Base-by-base conservation (phyloP, 2,113 vertebrate genomes). In the Phrynocephalus versicolor region DNA sequence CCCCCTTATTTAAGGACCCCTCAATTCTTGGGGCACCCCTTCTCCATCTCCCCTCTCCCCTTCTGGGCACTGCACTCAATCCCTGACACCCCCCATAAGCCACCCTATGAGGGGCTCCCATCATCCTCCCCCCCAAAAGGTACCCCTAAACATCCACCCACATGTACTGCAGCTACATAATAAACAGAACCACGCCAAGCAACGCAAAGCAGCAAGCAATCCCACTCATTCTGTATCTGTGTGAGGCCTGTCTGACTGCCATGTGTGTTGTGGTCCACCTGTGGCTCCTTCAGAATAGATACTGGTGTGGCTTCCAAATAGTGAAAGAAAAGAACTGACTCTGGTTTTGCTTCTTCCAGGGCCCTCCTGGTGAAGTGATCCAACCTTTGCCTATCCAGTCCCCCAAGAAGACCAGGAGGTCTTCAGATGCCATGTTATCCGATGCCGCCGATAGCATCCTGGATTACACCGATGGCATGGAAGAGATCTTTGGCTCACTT, bases 281-380 rank as follows among this genome's bases (percentile, higher is more conserved):
- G 71, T 70, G 71, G 19, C 71, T 72, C 37, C 37, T 18, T 72
- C 45, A 51, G 10, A 51, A 5, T 51, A 51, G 1, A 0, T 69
- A 57, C 81, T 74, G 65, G 8, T 37, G 65, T 65, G 69, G 14
- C 41, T 86, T 80, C 37, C 14, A 60, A 76, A 77, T 83, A 91
- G 25, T 13, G 82, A 88, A n/a, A 2, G 23, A 65, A 74, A 64
- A 62, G 73, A 89, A 55, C 21, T 62, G 33, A 76, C 70, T 92
- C 65, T 69, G 0, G 0, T 67, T 81, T 25, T 81, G 88, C 92
- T 81, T 62, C 27, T 87, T 78, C 15, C 88, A 99, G 99, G 99
- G 99, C 60, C 98, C 98, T 58, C 98, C 98, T 0, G 99, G 99
- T 30, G 99, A 99, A 92, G 97, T 99, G 33, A 98, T 99, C 90